A percentile compares a stretch with the other conserved stretches of the same genome.
Conservation (phyloP, 35 echinoderm and acorn worm genomes). For the Anneissia japonica region DNA sequence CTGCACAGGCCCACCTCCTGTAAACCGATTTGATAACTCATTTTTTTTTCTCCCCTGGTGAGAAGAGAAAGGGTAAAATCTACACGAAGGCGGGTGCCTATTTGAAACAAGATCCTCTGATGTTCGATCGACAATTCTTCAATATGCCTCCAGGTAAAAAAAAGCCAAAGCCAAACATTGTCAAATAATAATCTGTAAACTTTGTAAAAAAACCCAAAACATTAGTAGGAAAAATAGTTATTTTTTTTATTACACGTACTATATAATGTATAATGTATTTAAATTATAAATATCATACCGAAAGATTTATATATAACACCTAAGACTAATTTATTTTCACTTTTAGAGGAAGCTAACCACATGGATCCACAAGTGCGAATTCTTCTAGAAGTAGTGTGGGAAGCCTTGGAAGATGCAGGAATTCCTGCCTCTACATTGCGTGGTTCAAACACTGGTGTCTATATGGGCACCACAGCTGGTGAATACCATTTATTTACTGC, state of each 20-base stretch:
- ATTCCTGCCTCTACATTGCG: slow-evolving; percentile 23
- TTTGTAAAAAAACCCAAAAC: too few relatives aligned
- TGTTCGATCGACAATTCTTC: slow-evolving; percentile 58
- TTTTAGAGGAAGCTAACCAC: slow-evolving; percentile 28
- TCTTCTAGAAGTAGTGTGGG: slow-evolving; percentile 50
- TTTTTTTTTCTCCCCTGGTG: slow-evolving; percentile 42
- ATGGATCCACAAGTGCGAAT: slow-evolving; percentile 40
- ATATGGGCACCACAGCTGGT: slow-evolving; percentile 29
- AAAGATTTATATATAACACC: too few relatives aligned
- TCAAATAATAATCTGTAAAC: too few relatives aligned
- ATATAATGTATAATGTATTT: too few relatives aligned
- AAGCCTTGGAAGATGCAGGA: slow-evolving; percentile 36
- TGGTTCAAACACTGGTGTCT: slow-evolving; percentile 44
- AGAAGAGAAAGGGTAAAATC: slow-evolving; percentile 39
- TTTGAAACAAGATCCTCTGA: slow-evolving; percentile 34
- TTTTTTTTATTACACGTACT: too few relatives aligned
- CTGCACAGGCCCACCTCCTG: slow-evolving; percentile 29
- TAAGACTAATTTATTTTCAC: too few relatives aligned
- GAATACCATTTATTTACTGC: slow-evolving; percentile 19
- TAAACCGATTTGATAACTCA: slow-evolving; percentile 27
- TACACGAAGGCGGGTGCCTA: slow-evolving; percentile 43
- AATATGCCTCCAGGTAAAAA: slow-evolving; percentile 73
- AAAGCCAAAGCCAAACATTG: too few relatives aligned
- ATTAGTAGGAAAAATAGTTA: too few relatives aligned
- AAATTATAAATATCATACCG: too few relatives aligned